Conservation (phyloP, 2,113 vertebrate species). For the Callipepla californica region DNA sequence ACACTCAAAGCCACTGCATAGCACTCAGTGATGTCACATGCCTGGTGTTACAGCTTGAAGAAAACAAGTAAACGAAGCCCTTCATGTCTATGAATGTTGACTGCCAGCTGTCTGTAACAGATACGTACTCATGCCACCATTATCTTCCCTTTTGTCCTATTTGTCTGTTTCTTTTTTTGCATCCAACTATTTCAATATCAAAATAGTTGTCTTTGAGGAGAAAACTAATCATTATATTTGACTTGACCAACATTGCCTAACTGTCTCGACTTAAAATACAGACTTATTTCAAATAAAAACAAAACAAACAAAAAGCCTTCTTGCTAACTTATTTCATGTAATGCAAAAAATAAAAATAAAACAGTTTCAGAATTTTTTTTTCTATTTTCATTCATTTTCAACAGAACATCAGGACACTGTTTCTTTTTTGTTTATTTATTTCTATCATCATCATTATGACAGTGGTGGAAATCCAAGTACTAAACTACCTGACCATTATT, state of each 20-base stretch:
- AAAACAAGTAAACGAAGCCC: not conserved
- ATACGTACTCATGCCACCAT: not conserved
- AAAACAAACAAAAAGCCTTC: not conserved
- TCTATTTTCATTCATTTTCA: not conserved
- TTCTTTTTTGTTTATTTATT: not conserved
- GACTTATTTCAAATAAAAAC: fast-evolving
- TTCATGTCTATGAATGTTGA: not conserved
- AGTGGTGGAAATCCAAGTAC: not conserved
- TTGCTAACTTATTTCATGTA: not conserved
- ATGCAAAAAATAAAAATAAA: not conserved
- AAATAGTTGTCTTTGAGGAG: not conserved
- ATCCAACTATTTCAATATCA: not conserved
- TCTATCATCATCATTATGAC: not conserved
- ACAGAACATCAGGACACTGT: not conserved
- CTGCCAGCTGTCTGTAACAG: not conserved
- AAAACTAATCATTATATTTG: not conserved
- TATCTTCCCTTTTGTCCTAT: not conserved
- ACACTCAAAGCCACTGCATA: not conserved
- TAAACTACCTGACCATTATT: not conserved
- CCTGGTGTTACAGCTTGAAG: not conserved
- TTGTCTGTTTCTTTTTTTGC: not conserved
- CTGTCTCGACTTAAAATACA: not conserved
- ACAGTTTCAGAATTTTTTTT: not conserved
- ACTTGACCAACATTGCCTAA: not conserved
- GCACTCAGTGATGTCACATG: not conserved